Percentiles rank a stretch among this genome's conserved stretches.
Evolutionary conservation across 2,797 vertebrate species (phyloP).

Genomic region (Macropus fuliginosus): DNA sequence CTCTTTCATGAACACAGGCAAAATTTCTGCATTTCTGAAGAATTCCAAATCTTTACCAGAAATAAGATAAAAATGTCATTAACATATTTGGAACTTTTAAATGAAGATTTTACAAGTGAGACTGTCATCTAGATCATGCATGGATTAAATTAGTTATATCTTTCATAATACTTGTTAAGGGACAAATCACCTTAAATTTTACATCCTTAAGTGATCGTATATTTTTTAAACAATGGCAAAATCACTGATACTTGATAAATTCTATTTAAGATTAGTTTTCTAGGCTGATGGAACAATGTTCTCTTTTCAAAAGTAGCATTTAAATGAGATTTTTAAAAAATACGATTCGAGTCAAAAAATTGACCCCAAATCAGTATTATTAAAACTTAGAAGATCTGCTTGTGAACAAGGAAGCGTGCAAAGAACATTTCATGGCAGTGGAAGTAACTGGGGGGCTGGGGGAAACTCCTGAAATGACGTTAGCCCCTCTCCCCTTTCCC

Average conservation of each 20-base stretch:
- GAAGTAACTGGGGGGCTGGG: slow-evolving; percentile 14
- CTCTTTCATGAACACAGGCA: slow-evolving; percentile 19
- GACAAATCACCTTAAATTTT: slow-evolving; percentile 55
- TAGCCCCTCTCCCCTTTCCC: not conserved
- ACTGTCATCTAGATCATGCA: slow-evolving; percentile 58
- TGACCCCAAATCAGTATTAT: slow-evolving; percentile 48
- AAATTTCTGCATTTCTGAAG: slow-evolving; percentile 60
- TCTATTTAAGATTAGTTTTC: not conserved
- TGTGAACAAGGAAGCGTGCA: slow-evolving; percentile 41
- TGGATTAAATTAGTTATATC: slow-evolving; percentile 50
- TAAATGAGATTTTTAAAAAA: slow-evolving; percentile 64
- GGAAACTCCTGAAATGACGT: slow-evolving; percentile 48
- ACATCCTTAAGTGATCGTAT: slow-evolving; percentile 25
- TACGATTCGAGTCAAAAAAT: slow-evolving; percentile 61
- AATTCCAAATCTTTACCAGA: slow-evolving; percentile 49
- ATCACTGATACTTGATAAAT: not conserved
- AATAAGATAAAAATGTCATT: slow-evolving; percentile 57
- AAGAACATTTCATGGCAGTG: slow-evolving; percentile 64
- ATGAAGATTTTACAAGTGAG: not conserved
- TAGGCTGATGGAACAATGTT: slow-evolving; percentile 24
- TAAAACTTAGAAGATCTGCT: slow-evolving; percentile 56
- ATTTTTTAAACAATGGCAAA: not conserved
- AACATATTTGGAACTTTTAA: slow-evolving; percentile 31
- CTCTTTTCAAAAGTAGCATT: slow-evolving; percentile 44
- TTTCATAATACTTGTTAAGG: slow-evolving; percentile 45